Evolutionary conservation across 1,140 invertebrate genomes (phyloP).

Genomic region (Bombus difficillimus): DNA sequence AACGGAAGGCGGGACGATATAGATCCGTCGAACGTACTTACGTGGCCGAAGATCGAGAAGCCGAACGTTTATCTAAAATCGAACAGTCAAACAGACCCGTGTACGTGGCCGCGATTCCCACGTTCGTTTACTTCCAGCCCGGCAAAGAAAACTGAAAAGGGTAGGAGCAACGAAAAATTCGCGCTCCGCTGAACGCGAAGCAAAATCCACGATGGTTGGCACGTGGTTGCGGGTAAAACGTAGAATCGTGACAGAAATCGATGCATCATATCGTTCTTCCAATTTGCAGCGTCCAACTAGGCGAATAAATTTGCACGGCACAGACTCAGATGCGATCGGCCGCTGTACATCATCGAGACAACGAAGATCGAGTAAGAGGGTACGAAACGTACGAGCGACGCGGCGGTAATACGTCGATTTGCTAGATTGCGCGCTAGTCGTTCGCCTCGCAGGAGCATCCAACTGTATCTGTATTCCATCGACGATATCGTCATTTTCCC

Average conservation of each 20-base stretch:
- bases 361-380: conserved; percentile 33
- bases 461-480: conserved; percentile 32
- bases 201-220: too few species aligned
- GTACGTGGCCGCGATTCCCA: conserved; percentile 10
- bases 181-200: not conserved
- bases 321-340: conserved; percentile 5
- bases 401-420: conserved; percentile 38
- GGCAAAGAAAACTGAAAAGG: too few species aligned
- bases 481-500: conserved; percentile 51
- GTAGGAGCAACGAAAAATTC: conserved; percentile 6
- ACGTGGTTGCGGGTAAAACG: not conserved
- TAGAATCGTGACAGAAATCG: not conserved
- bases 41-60: not conserved
- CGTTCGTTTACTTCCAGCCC: not conserved
- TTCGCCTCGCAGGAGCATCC: not conserved
- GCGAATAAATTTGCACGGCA: conserved; percentile 22
- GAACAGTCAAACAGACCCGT: conserved; percentile 14
- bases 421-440: not conserved
- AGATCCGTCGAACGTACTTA: not conserved
- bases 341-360: conserved; percentile 8
- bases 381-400: not conserved
- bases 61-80: conserved; percentile 18
- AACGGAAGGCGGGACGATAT: not conserved
- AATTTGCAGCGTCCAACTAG: conserved; percentile 41
- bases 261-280: conserved; percentile 33